Evolutionary conservation across 2,797 vertebrate genomes (phyloP).

Genomic region (Gouania willdenowi): DNA sequence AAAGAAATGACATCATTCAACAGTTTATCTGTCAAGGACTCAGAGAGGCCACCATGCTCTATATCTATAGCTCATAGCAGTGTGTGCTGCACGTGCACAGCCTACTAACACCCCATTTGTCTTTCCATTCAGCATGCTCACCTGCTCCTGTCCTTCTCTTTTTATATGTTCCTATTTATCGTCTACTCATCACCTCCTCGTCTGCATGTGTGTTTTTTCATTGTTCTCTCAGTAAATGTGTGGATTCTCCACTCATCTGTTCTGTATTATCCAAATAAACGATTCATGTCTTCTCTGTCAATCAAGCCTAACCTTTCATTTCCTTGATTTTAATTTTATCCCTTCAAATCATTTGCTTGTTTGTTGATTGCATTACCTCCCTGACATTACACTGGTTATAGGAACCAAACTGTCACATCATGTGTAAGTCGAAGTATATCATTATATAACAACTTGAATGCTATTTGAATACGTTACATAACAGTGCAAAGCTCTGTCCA

Average conservation of each 20-base stretch:
- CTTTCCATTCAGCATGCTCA: conserved; percentile 22
- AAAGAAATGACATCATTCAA: background rate
- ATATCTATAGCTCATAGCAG: background rate
- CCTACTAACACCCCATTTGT: conserved; percentile 11
- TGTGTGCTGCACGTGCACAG: conserved; percentile 22
- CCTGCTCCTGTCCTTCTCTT: conserved; percentile 7
- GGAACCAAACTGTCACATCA: conserved; percentile 30
- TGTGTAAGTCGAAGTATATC: conserved; percentile 26
- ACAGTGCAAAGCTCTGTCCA: background rate
- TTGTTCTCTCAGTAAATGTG: conserved; percentile 30
- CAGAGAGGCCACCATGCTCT: conserved; percentile 5
- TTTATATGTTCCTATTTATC: conserved; percentile 24
- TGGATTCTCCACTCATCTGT: conserved; percentile 6
- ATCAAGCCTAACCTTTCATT: conserved; percentile 21
- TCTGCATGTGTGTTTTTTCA: conserved; percentile 45
- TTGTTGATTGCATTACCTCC: conserved; percentile 26
- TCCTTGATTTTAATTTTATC: conserved; percentile 36
- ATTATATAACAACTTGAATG: conserved; percentile 19
- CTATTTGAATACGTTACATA: too few relatives aligned
- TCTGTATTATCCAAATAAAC: conserved; percentile 61
- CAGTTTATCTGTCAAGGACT: background rate
- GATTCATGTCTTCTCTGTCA: conserved; percentile 30
- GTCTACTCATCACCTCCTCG: conserved; percentile 43
- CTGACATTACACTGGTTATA: conserved; percentile 9
- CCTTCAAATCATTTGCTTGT: conserved; percentile 32